These are phyloP conservation scores for Parotocinclus haroldoi DNA, from an alignment of 2,797 vertebrate genomes.

Conservation along the genomic window DNA sequence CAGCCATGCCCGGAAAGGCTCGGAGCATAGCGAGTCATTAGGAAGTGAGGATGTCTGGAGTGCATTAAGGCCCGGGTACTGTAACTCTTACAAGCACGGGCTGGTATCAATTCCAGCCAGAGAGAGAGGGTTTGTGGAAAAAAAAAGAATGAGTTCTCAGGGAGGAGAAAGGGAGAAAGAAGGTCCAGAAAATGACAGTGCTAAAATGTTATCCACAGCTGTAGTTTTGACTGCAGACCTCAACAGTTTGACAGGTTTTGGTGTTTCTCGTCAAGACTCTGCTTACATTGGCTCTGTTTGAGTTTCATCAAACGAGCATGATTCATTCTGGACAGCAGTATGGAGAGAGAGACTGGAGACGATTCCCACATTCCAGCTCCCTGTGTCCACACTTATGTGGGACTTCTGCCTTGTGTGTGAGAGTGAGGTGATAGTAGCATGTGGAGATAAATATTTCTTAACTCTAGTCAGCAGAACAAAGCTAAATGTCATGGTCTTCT, in stretches of 20 bases:
- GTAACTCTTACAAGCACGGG: conserved; percentile 70
- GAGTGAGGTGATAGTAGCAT: conserved; percentile 25
- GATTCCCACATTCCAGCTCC: conserved; percentile 45
- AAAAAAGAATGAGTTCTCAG: conserved; percentile 11
- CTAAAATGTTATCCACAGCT: conserved; percentile 52
- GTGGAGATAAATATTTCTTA: conserved; percentile 32
- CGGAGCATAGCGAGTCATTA: conserved; percentile 77
- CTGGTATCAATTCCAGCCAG: conserved; percentile 61
- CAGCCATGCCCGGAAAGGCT: conserved; percentile 76
- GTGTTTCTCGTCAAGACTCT: conserved; percentile 59
- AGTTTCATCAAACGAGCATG: conserved; percentile 62
- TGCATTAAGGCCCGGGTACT: conserved; percentile 73
- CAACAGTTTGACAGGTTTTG: conserved; percentile 63
- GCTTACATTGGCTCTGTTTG: conserved; percentile 61
- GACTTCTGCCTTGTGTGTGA: conserved; percentile 26
- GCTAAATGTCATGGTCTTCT: conserved; percentile 9
- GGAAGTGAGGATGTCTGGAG: conserved; percentile 77
- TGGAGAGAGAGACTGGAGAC: conserved; percentile 25
- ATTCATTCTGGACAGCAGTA: conserved; percentile 56
- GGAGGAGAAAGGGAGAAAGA: conserved; percentile 18
- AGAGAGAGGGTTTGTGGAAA: conserved; percentile 19
- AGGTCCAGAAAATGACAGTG: conserved; percentile 43
- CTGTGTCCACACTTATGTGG: conserved; percentile 41
- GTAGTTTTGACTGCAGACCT: conserved; percentile 61
- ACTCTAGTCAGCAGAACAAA: conserved; percentile 9